These are phyloP conservation scores for Alcedo atthis DNA, from an alignment of 2,797 vertebrate genomes.

Conservation along the genomic window DNA sequence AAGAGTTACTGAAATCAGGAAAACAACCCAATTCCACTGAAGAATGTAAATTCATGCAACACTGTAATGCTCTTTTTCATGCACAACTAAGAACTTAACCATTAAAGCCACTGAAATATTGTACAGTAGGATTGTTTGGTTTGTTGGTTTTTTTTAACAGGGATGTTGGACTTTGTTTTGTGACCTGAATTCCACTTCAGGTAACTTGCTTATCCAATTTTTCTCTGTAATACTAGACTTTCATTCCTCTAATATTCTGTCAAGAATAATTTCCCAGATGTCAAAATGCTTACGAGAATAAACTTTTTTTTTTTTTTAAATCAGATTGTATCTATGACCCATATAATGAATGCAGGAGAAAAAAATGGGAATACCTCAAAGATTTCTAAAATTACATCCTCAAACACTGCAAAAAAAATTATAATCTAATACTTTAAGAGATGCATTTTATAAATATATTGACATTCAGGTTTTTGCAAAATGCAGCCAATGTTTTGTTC, in stretches of 20 bases:
- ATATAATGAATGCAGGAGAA: neutral
- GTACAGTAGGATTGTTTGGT: neutral
- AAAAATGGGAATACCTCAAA: neutral
- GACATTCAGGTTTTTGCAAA: neutral
- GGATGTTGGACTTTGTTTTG: rapidly evolving
- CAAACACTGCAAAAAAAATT: neutral
- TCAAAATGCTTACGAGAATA: neutral
- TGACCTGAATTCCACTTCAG: neutral
- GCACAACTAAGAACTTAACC: neutral
- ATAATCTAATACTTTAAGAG: neutral
- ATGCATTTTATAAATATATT: neutral
- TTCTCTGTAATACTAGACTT: neutral
- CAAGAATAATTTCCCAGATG: neutral
- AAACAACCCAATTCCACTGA: neutral
- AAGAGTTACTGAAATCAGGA: neutral
- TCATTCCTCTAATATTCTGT: neutral
- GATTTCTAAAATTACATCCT: neutral
- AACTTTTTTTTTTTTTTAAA: neutral
- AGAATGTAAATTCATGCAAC: neutral
- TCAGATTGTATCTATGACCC: neutral
- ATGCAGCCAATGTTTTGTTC: neutral
- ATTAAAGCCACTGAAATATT: neutral
- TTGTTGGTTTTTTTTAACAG: neutral
- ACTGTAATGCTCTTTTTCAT: neutral
- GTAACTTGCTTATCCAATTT: neutral